These are phyloP conservation scores for Andricus quercusramuli DNA, from an alignment of 2,888 invertebrate genomes.

Conservation along the genomic window DNA sequence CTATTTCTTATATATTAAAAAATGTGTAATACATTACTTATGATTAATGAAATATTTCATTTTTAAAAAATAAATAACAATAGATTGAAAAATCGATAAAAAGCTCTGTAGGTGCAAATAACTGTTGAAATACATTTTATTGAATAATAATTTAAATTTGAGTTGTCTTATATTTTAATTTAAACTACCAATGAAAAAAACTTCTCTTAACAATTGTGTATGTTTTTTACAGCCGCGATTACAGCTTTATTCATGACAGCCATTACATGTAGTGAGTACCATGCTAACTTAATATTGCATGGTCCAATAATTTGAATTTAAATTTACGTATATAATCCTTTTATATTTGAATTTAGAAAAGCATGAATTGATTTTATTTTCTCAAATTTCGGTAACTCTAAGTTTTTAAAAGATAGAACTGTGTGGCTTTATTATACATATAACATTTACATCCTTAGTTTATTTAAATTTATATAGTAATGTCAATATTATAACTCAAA, in stretches of 20 bases:
- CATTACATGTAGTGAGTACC: conserved; percentile 78
- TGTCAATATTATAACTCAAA: too few species aligned
- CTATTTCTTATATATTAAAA: too few species aligned
- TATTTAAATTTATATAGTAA: too few species aligned
- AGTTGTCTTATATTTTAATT: neutral
- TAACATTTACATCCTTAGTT: neutral
- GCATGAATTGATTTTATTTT: neutral
- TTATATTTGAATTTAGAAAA: neutral
- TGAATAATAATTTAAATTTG: neutral
- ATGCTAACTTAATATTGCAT: conserved; percentile 50
- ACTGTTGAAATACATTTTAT: too few species aligned
- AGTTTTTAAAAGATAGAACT: neutral
- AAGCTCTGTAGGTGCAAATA: too few species aligned
- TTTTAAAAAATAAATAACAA: too few species aligned
- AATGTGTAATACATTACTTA: too few species aligned
- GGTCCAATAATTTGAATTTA: conserved; percentile 17
- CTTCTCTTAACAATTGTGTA: conserved; percentile 43
- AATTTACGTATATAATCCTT: neutral
- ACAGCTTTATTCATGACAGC: conserved; percentile 78
- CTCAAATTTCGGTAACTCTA: neutral
- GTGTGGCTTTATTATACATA: neutral
- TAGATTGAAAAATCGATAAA: too few species aligned
- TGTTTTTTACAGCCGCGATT: conserved; percentile 74
- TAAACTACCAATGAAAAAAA: conserved; percentile 2
- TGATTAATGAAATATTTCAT: too few species aligned